phyloP scores from a whole-genome alignment of 2,888 invertebrate species.

The Gibbula magus region DNA sequence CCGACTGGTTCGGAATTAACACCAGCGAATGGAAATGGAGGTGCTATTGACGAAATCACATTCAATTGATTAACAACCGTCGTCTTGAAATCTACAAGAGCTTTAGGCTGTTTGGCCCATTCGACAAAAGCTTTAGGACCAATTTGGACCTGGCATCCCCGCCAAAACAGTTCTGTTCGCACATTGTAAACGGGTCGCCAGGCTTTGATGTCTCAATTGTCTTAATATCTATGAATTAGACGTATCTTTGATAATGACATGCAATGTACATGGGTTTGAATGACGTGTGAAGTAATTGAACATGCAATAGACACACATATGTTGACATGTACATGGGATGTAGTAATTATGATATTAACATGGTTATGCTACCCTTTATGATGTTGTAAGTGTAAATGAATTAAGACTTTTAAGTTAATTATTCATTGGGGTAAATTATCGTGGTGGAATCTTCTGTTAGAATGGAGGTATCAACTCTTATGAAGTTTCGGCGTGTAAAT shows the following conservation, averaged over 20 bases:
- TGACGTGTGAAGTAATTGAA: too few species aligned
- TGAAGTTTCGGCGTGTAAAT: too few species aligned
- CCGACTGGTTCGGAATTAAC: not conserved
- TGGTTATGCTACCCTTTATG: too few species aligned
- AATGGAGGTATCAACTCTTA: too few species aligned
- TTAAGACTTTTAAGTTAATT: too few species aligned
- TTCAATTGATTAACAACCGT: not conserved
- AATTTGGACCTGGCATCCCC: not conserved
- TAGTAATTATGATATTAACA: too few species aligned
- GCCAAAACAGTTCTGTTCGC: not conserved
- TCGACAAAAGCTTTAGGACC: not conserved
- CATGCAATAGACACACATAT: too few species aligned
- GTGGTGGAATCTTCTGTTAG: too few species aligned
- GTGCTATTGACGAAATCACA: conserved; percentile 16
- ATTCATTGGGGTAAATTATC: too few species aligned
- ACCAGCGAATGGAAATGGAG: not conserved
- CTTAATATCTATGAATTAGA: conserved; percentile 3
- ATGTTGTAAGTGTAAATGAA: too few species aligned
- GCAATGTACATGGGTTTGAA: not conserved
- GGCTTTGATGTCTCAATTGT: conserved; percentile 12
- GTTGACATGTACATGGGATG: too few species aligned
- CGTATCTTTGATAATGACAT: conserved; percentile 4
- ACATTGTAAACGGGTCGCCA: not conserved
- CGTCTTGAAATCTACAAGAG: not conserved
- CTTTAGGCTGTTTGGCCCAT: not conserved